phyloP scores from a whole-genome alignment of 2,888 invertebrate species.

The Drosophila barbarae region DNA sequence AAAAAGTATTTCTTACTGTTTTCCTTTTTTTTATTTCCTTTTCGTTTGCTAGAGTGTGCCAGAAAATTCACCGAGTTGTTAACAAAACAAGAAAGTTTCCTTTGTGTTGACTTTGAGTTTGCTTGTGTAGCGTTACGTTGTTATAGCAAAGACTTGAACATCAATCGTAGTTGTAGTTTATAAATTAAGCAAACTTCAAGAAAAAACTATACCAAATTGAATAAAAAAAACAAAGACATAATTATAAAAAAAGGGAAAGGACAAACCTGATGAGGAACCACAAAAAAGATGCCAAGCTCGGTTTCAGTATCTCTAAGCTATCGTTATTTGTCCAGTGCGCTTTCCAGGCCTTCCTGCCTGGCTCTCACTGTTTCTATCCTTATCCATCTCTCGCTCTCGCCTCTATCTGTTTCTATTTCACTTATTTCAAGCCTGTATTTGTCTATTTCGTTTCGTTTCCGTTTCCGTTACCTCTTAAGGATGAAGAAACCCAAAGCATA shows the following conservation, averaged over 20 bases:
- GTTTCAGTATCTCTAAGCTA: slow-evolving; percentile 25
- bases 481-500: slow-evolving; percentile 5
- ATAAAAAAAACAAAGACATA: slow-evolving; percentile 24
- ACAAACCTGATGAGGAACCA: background rate
- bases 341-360: slow-evolving; percentile 10
- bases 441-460: slow-evolving; percentile 14
- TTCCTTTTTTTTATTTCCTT: background rate
- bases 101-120: slow-evolving; percentile 62
- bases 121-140: slow-evolving; percentile 78
- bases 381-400: background rate
- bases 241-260: background rate
- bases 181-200: slow-evolving; percentile 34
- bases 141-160: slow-evolving; percentile 69
- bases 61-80: slow-evolving; percentile 17
- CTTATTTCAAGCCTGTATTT: slow-evolving; percentile 22
- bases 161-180: slow-evolving; percentile 73
- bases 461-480: slow-evolving; percentile 1
- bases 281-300: slow-evolving; percentile 4
- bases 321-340: slow-evolving; percentile 18
- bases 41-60: slow-evolving; percentile 11
- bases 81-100: slow-evolving; percentile 13
- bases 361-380: no score
- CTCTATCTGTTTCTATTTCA: slow-evolving; percentile 17
- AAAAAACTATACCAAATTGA: slow-evolving; percentile 15
- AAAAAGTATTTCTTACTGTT: slow-evolving; percentile 1